Conservation (phyloP, 2,888 invertebrate genomes). For the Romanomermis culicivorax region DNA sequence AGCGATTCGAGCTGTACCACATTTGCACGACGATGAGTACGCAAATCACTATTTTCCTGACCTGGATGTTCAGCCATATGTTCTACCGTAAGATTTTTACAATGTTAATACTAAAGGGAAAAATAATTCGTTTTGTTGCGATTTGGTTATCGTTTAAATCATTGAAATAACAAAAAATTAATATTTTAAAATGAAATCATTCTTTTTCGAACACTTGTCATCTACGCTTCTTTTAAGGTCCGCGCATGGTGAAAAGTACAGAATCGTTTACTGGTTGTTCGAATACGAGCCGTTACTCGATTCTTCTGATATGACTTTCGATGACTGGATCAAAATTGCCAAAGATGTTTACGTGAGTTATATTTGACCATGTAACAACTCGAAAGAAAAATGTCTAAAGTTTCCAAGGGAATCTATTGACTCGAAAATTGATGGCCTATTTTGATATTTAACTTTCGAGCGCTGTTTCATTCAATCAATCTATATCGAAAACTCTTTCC, state of each 20-base stretch:
- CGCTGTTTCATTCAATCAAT: too few species aligned
- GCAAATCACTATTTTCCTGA: conserved; percentile 33
- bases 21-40: conserved; percentile 57
- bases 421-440: too few species aligned
- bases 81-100: conserved; percentile 34
- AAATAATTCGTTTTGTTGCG: too few species aligned
- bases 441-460: too few species aligned
- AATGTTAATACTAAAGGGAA: neutral
- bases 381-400: neutral
- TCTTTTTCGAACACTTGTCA: too few species aligned
- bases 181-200: too few species aligned
- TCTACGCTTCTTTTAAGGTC: conserved; percentile 1
- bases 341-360: conserved; percentile 51
- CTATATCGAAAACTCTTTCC: too few species aligned
- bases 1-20: conserved; percentile 50
- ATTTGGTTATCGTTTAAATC: too few species aligned
- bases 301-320: conserved; percentile 75
- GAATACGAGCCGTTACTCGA: conserved; percentile 74
- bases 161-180: neutral
- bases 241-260: conserved; percentile 12
- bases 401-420: too few species aligned
- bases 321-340: conserved; percentile 71
- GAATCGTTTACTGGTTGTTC: conserved; percentile 17
- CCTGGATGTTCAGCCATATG: conserved; percentile 29
- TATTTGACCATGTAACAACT: neutral